Base-by-base conservation (phyloP, 2,888 invertebrate species). In the Thymelicus lineola region DNA sequence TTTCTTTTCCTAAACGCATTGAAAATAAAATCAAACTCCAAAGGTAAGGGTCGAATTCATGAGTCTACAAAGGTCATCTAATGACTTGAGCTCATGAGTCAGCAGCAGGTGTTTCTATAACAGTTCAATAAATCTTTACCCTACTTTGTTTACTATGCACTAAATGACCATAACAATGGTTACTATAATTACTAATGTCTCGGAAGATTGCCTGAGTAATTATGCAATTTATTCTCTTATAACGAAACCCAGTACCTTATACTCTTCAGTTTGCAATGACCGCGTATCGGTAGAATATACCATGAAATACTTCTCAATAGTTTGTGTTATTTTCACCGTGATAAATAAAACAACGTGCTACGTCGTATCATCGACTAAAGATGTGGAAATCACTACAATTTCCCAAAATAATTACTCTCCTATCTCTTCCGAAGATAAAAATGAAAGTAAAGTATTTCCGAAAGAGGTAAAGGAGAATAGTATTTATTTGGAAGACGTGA, bases 401-500 rank as follows among this genome's bases (percentile, higher is more conserved):
- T 35, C 68, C 0, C 66, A 72, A 28, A 66, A 60, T 28, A 62
- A 63, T 9, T 71, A 73, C 50, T 45, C 64, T 3, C 36, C 58
- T 5, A 66, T 70, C 38, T 58, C 35, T 46, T 71, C 71, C 4
- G 68, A 66, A 70, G 69, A 28, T 73, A 71, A 74, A 66, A 60
- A 70, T 70, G 62, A 76, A 35, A 82, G 79, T 50, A 79, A 75
- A 36, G 42, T 73, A 15, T 73, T 72, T 14, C 50, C 71, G 3
- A 80, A 80, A 74, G 74, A 71, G 14, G 74, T 75, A 53, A 74
- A 76, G 35, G 77, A 81, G 7, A 81, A 74, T 64, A 76, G 77
- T 68, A 84, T 91, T 42, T 93, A 93, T 76, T 75, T 93, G 36
- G 93, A 92, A 36, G 91, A 93, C 77, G 90, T 93, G 50, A 71